Base-by-base conservation (phyloP, 1,140 invertebrate genomes). In the Hyposmocoma kahamanoa region DNA sequence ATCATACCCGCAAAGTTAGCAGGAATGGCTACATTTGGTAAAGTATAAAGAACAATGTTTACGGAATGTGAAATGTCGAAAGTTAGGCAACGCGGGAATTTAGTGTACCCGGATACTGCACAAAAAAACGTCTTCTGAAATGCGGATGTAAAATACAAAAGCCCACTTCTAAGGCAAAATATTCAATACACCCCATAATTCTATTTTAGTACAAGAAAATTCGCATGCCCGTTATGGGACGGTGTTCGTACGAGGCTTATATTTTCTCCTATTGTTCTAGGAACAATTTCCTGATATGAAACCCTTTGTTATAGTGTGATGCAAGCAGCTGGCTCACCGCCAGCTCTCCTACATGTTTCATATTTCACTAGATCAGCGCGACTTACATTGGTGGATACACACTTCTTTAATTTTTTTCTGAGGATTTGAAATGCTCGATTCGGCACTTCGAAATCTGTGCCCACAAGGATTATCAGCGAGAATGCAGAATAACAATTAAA, bases 271-370 rank as follows among this genome's bases (percentile, higher is more conserved):
- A 72, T 77, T 77, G 73, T 77, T 77, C 66, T 74, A 67, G 58
- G 62, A 69, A 71, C 60, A 72, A 74, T 72, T 74, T 72, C 60
- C 74, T 69, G 69, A 74, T 74, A 72, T 74, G 69, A 78, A 71
- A 65, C 67, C 63, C 69, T 78, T 78, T 74, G 74, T 78, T 72
- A 61, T 53, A 71, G 65, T 62, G 69, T 64, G 69, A 68, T 67
- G 71, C 68, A 59, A 71, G 60, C 67, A 63, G 53, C 65, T 78
- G 74, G 74, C 74, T 64, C 52, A 51, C 38, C 39, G 71, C 74
- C 74, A 78, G 65, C 61, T 62, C 53, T 36, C 54, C 60, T 67
- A 63, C 62, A 72, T 69, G 74, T 78, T 77, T 74, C 71, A 69
- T 74, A 78, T 74, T 74, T 72, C 69, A 74, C 69, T 68, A 62